Percentiles rank a stretch among this genome's conserved stretches.
phyloP scores from a whole-genome alignment of 2,888 invertebrate species.

The Synanthedon formicaeformis region DNA sequence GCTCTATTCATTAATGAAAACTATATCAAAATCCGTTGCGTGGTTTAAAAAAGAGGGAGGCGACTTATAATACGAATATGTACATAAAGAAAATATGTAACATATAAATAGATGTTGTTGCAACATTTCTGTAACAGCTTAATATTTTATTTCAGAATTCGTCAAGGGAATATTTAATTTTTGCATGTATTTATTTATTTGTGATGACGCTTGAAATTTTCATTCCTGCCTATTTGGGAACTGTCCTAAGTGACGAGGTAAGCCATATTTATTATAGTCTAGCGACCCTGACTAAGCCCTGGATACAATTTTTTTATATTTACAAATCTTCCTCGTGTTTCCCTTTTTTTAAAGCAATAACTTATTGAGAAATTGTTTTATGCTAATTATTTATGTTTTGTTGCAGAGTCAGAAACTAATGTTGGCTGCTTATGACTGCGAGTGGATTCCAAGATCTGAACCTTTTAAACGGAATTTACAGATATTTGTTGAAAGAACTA shows the following conservation, averaged over 20 bases:
- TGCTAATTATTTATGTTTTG: background rate
- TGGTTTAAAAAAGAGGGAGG: no score
- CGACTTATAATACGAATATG: no score
- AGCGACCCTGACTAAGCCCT: no score
- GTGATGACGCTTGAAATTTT: constrained; percentile 15
- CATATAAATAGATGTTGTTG: no score
- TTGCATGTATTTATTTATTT: constrained; percentile 10
- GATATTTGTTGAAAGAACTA: constrained; percentile 12
- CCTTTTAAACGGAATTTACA: constrained; percentile 11
- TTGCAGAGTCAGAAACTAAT: constrained; percentile 5
- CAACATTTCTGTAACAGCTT: no score
- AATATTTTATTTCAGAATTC: background rate
- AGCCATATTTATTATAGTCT: constrained; percentile 2
- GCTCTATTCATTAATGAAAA: no score
- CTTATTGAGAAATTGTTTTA: background rate
- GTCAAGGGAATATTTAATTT: constrained; percentile 7
- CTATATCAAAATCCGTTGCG: no score
- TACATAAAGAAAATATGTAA: no score
- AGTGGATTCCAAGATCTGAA: constrained; percentile 4
- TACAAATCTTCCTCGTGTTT: background rate
- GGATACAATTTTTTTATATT: no score
- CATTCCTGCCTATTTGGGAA: constrained; percentile 16
- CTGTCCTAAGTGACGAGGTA: constrained; percentile 14
- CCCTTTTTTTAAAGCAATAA: background rate
- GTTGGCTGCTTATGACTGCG: constrained; percentile 1